Percentiles rank a stretch among this genome's conserved stretches.
phyloP scores from a whole-genome alignment of 2,888 invertebrate genomes.

The Sialis fuliginosa region DNA sequence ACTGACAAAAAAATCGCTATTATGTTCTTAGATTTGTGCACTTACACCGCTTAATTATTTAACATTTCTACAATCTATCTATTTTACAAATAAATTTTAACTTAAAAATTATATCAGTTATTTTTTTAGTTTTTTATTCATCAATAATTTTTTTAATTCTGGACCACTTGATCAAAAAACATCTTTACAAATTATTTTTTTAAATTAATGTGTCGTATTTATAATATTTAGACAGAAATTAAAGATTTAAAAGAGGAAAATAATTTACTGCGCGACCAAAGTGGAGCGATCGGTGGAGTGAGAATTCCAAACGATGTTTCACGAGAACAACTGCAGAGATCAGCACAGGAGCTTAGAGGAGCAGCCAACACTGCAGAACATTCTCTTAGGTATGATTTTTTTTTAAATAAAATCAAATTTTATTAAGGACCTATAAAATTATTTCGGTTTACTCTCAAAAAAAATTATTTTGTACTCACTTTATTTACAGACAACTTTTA shows the following conservation, averaged over 20 bases:
- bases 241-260: conserved; percentile 32
- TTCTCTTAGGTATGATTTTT: conserved; percentile 34
- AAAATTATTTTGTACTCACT: not conserved
- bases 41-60: too few relatives aligned
- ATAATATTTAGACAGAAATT: conserved; percentile 27
- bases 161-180: too few relatives aligned
- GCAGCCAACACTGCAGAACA: conserved; percentile 47
- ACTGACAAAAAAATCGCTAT: not conserved
- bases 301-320: conserved; percentile 11
- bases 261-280: conserved; percentile 25
- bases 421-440: not conserved
- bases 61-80: too few relatives aligned
- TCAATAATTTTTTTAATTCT: too few relatives aligned
- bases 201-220: not conserved
- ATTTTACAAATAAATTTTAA: too few relatives aligned
- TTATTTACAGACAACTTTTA: conserved; percentile 38
- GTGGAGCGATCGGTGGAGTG: conserved; percentile 26
- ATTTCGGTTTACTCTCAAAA: not conserved
- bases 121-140: too few relatives aligned
- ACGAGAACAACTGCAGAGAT: conserved; percentile 23
- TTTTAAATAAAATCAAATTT: not conserved
- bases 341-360: conserved; percentile 39
- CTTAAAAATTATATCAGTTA: too few relatives aligned
- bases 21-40: too few relatives aligned
- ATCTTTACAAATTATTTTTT: too few relatives aligned